phyloP scores from a whole-genome alignment of 2,797 vertebrate genomes.

The Sylvia borin region DNA sequence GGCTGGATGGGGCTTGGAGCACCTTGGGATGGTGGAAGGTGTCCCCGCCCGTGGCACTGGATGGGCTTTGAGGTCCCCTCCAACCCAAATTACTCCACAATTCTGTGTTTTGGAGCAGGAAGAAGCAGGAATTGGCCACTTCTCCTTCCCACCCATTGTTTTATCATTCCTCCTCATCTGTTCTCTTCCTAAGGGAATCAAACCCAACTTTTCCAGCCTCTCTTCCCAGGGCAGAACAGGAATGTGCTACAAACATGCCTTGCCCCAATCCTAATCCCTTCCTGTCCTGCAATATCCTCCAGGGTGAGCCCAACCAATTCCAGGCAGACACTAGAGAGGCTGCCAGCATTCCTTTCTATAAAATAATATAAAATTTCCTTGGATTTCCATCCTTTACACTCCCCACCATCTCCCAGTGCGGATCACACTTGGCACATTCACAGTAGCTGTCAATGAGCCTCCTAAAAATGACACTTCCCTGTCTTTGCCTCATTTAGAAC shows the following conservation, averaged over 20 bases:
- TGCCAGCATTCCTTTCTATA: not conserved
- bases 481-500: not conserved
- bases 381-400: not conserved
- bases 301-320: not conserved
- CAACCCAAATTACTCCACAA: not conserved
- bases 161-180: not conserved
- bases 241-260: not conserved
- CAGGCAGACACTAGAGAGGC: not conserved
- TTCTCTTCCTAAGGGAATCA: not conserved
- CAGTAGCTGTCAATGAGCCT: not conserved
- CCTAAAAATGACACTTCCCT: not conserved
- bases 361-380: not conserved
- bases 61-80: not conserved
- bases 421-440: not conserved
- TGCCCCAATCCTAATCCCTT: not conserved
- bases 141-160: not conserved
- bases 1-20: not conserved
- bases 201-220: not conserved
- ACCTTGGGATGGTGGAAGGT: accelerated
- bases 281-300: not conserved
- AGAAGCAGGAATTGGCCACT: not conserved
- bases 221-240: not conserved
- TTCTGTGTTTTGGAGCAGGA: not conserved
- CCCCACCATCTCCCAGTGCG: not conserved
- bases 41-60: not conserved